These are phyloP conservation scores for Neodiprion virginianus DNA, from an alignment of 1,140 invertebrate genomes.

Conservation along the genomic window DNA sequence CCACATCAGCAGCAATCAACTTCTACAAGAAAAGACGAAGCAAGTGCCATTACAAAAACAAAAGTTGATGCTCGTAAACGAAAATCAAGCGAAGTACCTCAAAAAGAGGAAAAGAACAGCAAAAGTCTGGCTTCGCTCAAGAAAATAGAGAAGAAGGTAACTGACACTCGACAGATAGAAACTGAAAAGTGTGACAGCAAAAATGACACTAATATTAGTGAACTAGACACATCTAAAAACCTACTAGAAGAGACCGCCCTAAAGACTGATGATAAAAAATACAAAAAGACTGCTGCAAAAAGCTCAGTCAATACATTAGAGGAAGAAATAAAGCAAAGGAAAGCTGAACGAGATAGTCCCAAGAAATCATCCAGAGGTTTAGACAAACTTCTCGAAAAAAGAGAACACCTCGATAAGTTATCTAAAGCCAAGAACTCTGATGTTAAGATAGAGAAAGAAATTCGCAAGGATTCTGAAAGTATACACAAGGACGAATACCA, in stretches of 20 bases:
- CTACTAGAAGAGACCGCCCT: background rate
- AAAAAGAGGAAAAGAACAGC: conserved; percentile 62
- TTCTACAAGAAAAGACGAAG: conserved; percentile 43
- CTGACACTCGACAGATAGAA: conserved; percentile 50
- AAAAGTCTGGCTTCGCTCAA: conserved; percentile 70
- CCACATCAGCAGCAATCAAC: conserved; percentile 38
- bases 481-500: conserved; percentile 9
- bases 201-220: conserved; percentile 19
- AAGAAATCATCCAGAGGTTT: conserved; percentile 60
- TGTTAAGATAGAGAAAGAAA: conserved; percentile 31
- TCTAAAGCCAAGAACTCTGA: conserved; percentile 44
- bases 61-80: conserved; percentile 61
- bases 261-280: conserved; percentile 11
- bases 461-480: conserved; percentile 17
- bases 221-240: background rate
- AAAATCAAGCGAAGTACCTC: conserved; percentile 64
- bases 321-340: conserved; percentile 65
- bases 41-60: conserved; percentile 39
- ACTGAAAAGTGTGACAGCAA: conserved; percentile 47
- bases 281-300: conserved; percentile 30
- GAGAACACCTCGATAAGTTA: conserved; percentile 57
- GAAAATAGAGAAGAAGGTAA: conserved; percentile 74
- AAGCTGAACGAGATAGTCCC: conserved; percentile 59
- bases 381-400: conserved; percentile 62
- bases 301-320: conserved; percentile 56